Conservation (phyloP, 1,140 invertebrate species). For the Orussus abietinus region DNA sequence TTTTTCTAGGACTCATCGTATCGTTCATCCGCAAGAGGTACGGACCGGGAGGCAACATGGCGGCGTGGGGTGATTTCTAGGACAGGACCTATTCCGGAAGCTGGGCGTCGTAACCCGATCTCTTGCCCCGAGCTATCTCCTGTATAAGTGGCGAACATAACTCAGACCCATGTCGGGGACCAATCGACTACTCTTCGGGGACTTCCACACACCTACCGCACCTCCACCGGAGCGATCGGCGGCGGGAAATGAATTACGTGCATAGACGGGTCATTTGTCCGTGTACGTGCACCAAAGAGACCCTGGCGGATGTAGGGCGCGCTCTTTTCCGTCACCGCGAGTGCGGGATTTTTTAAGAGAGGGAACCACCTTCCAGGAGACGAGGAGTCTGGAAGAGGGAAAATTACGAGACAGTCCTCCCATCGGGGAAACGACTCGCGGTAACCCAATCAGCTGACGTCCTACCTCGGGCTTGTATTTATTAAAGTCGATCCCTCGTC, state of each 20-base stretch:
- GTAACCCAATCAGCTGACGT: too few species aligned
- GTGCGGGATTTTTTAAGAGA: not conserved
- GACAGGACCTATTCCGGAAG: not conserved
- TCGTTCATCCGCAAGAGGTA: too few species aligned
- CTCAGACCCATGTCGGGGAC: not conserved
- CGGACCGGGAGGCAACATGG: not conserved
- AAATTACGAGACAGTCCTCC: too few species aligned
- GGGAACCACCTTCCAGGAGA: too few species aligned
- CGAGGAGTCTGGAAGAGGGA: too few species aligned
- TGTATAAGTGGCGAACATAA: not conserved
- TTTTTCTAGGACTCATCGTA: too few species aligned
- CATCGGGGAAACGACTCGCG: too few species aligned
- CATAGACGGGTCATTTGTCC: not conserved
- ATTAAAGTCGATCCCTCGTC: too few species aligned
- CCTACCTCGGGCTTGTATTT: too few species aligned
- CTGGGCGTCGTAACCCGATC: not conserved
- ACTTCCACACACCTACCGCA: not conserved
- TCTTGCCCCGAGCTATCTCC: not conserved
- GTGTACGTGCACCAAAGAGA: not conserved
- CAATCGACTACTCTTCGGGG: not conserved
- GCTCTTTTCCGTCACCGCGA: not conserved
- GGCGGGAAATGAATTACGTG: not conserved
- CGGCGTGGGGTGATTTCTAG: not conserved
- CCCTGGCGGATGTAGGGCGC: not conserved
- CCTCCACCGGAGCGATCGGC: not conserved